Base-by-base conservation (phyloP, 2,888 invertebrate species). In the Epinotia bilunana region DNA sequence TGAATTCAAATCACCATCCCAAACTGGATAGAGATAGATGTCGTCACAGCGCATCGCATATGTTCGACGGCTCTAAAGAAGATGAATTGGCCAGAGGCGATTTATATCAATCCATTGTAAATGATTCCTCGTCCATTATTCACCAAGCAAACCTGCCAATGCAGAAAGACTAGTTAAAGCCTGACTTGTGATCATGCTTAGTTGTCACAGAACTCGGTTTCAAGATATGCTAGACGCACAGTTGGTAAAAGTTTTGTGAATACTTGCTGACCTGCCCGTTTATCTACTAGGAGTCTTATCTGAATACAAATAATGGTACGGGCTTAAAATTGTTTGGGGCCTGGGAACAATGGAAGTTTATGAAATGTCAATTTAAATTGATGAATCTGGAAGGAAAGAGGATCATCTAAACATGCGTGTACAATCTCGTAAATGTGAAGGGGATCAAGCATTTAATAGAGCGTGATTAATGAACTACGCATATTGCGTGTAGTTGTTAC, bases 101-200 rank as follows among this genome's bases (percentile, higher is more conserved):
- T 93, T 93, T 93, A 93, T 93, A 92, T 93, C 93, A 93, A 93
- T 93, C 93, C 87, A 77, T 82, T 86, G 86, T 86, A 85, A 90
- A 87, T 87, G 87, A 85, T 84, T 87, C 84, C 84, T 84, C 85
- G 9, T 9, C 12, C 33, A 53, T 28, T 53, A 53, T 33, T 13
- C 3, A 65, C 28, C 11, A 64, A 23, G 23, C 11, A 7, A 23
- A 13, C 11, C 2, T 23, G 39, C 39, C 7, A n/a, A 33, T 7
- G n/a, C 53, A 53, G n/a, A n/a, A 2, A n/a, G 1, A 53, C n/a
- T n/a, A 53, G 6, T 53, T 53, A n/a, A 53, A 53, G n/a, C n/a
- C 53, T 49, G 49, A 49, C 16, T n/a, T 53, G 53, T 53, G 49
- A 43, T 7, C 12, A 43, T 3, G 46, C 46, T 46, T 13, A 46